Percentiles rank a stretch among this genome's conserved stretches.
These are phyloP conservation scores for Rhinogobio ventralis DNA, from an alignment of 2,797 vertebrate genomes.

Conservation along the genomic window DNA sequence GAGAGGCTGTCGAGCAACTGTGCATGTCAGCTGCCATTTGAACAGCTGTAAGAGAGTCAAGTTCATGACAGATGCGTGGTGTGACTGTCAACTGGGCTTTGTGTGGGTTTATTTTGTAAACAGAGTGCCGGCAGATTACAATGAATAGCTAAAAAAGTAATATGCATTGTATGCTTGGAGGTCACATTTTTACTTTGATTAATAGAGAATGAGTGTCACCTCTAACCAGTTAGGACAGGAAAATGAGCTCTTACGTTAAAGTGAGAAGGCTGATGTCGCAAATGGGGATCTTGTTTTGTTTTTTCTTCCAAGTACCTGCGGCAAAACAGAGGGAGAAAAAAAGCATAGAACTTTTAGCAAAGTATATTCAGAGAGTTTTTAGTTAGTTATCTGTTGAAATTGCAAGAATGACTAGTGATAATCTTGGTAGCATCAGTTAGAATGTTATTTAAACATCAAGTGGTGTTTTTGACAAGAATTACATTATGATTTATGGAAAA, in stretches of 20 bases:
- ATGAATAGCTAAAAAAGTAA: background rate
- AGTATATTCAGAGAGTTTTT: background rate
- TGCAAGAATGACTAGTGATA: background rate
- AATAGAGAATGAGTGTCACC: background rate
- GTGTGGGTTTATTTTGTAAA: background rate
- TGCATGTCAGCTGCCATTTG: constrained; percentile 3
- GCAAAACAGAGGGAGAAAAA: background rate
- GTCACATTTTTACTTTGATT: background rate
- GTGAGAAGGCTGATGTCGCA: background rate
- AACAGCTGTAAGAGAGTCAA: constrained; percentile 27
- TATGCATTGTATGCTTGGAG: background rate
- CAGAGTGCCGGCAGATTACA: background rate
- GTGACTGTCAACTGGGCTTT: constrained; percentile 6
- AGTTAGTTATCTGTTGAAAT: background rate
- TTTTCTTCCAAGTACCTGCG: background rate
- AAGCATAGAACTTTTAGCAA: background rate
- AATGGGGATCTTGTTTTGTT: constrained; percentile 1
- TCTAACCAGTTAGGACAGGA: constrained; percentile 3
- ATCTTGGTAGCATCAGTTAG: background rate
- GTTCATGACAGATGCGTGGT: constrained; percentile 19
- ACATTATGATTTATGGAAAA: background rate
- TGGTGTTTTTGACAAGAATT: background rate
- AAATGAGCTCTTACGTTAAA: constrained; percentile 26
- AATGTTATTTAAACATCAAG: background rate
- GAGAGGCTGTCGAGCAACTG: constrained; percentile 16